Conservation (phyloP, 2,113 vertebrate genomes). For the Tetrao urogallus region DNA sequence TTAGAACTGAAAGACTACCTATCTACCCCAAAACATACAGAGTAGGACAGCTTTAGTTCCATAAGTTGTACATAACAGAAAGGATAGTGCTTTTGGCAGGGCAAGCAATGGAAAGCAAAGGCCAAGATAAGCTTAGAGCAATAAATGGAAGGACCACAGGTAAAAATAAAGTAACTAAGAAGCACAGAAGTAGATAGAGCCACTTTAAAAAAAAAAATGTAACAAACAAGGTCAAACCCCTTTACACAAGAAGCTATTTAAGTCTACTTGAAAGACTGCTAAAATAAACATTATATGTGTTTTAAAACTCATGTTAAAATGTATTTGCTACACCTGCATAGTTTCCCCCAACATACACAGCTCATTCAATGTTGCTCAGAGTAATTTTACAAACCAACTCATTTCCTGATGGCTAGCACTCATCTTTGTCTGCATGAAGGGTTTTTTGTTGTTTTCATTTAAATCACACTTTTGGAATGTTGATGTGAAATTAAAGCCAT, state of each 20-base stretch:
- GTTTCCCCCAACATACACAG: neutral
- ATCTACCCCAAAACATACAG: neutral
- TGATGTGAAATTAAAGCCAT: neutral
- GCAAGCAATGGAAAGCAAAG: neutral
- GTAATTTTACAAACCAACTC: neutral
- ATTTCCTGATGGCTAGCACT: neutral
- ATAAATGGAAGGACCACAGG: neutral
- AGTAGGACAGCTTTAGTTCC: neutral
- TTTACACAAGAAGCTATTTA: neutral
- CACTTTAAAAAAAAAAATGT: neutral
- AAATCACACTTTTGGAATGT: neutral
- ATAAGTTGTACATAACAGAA: neutral
- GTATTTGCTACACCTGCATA: neutral
- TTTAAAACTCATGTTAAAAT: neutral
- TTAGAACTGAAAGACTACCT: neutral
- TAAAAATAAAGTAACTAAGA: neutral
- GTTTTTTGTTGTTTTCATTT: neutral
- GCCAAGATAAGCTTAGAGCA: neutral
- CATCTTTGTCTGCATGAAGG: neutral
- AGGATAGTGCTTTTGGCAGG: neutral
- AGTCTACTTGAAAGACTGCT: neutral
- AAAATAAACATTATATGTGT: neutral
- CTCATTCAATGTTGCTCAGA: accelerated
- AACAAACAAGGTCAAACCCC: neutral
- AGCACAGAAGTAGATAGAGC: neutral